phyloP scores from a whole-genome alignment of 2,888 invertebrate genomes.

The Drosophila cracens region DNA sequence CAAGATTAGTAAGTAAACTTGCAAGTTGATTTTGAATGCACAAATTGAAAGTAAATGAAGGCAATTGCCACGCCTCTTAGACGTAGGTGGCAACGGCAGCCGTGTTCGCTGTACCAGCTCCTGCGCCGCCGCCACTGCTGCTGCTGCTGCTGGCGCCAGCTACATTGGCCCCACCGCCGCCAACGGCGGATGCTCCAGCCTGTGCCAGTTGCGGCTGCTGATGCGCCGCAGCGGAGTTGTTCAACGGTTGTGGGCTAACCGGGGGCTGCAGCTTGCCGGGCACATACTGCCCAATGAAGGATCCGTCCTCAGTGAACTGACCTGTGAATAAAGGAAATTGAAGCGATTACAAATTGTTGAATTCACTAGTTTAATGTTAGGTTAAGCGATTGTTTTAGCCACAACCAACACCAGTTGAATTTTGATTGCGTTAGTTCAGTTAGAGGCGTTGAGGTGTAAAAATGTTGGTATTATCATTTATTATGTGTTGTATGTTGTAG shows the following conservation, averaged over 20 bases:
- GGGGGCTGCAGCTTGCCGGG: conserved; percentile 90
- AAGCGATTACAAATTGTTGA: neutral
- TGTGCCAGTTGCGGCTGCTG: conserved; percentile 71
- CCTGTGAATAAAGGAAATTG: conserved; percentile 66
- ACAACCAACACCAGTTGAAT: conserved; percentile 50
- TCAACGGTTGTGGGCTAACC: conserved; percentile 85
- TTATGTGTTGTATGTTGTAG: neutral
- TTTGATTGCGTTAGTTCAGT: conserved; percentile 29
- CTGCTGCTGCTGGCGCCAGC: conserved; percentile 23
- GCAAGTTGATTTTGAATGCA: conserved; percentile 31
- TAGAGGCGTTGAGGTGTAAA: neutral
- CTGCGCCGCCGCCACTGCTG: conserved; percentile 21
- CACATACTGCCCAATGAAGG: conserved; percentile 98
- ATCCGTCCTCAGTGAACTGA: conserved; percentile 98
- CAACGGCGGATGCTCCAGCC: conserved; percentile 5
- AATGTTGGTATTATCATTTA: neutral
- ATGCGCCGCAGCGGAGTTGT: conserved; percentile 76
- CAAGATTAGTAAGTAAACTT: conserved; percentile 43
- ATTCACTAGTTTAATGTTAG: neutral
- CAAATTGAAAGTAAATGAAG: conserved; percentile 34
- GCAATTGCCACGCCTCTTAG: conserved; percentile 82
- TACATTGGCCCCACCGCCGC: conserved; percentile 13
- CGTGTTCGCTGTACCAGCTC: conserved; percentile 52
- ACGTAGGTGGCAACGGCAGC: conserved; percentile 88
- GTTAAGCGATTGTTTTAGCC: conserved; percentile 17